Evolutionary conservation across 1,140 invertebrate species (phyloP).

Genomic region (Zaprionus davidi): DNA sequence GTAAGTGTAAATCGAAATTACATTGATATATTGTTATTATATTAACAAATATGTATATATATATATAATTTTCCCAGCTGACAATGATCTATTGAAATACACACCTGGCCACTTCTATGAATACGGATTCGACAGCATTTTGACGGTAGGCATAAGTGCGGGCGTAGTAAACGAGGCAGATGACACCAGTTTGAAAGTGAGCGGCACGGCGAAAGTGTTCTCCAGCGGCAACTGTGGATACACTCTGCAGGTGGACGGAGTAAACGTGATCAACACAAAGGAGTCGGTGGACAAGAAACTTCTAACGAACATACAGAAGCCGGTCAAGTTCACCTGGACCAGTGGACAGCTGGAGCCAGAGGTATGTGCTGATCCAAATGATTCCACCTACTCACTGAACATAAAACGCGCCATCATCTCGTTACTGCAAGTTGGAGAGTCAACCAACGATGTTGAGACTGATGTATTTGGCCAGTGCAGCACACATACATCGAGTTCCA

Average conservation of each 20-base stretch:
- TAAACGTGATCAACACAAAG: slow-evolving; percentile 84
- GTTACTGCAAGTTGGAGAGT: slow-evolving; percentile 88
- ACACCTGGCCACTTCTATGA: slow-evolving; percentile 68
- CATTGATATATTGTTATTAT: background rate
- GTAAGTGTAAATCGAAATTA: slow-evolving; percentile 41
- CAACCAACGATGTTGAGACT: slow-evolving; percentile 42
- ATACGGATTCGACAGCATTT: slow-evolving; percentile 75
- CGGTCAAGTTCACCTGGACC: slow-evolving; percentile 90
- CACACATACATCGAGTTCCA: slow-evolving; percentile 88
- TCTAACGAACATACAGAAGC: slow-evolving; percentile 85
- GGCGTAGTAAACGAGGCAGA: slow-evolving; percentile 70
- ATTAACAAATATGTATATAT: background rate
- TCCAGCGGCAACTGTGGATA: slow-evolving; percentile 85
- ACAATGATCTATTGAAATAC: slow-evolving; percentile 68
- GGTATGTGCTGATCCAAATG: slow-evolving; percentile 89
- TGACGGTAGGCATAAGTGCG: slow-evolving; percentile 64
- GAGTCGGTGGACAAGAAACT: slow-evolving; percentile 70
- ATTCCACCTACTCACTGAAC: slow-evolving; percentile 90
- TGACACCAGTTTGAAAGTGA: slow-evolving; percentile 85
- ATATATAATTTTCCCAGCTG: slow-evolving; percentile 43
- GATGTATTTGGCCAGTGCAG: slow-evolving; percentile 94
- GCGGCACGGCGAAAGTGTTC: slow-evolving; percentile 85
- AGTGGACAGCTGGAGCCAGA: slow-evolving; percentile 89
- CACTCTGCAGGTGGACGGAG: slow-evolving; percentile 84
- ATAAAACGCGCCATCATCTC: slow-evolving; percentile 96